These are phyloP conservation scores for Quiscalus mexicanus DNA, from an alignment of 2,113 vertebrate genomes.

Conservation along the genomic window DNA sequence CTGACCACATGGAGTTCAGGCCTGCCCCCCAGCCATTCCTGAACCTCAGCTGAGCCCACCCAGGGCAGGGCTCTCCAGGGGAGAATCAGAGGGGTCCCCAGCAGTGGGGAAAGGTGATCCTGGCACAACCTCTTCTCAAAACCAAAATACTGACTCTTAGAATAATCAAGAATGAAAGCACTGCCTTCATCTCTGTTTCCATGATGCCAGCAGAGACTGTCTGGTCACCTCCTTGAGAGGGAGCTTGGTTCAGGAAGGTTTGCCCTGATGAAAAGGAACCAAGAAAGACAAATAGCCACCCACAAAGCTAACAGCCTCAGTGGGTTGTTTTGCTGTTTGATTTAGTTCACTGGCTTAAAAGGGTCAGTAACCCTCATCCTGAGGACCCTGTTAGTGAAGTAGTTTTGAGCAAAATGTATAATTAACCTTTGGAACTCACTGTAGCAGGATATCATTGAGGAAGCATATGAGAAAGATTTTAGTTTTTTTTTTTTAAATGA, in stretches of 20 bases:
- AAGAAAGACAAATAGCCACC: neutral
- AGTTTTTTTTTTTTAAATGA: neutral
- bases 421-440: slow-evolving; percentile 50
- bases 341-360: slow-evolving; percentile 48
- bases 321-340: slow-evolving; percentile 26
- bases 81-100: neutral
- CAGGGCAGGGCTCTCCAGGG: neutral
- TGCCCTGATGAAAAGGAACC: neutral
- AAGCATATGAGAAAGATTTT: neutral
- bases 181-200: neutral
- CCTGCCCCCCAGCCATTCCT: neutral
- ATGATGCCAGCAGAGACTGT: neutral
- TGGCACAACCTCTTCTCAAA: neutral
- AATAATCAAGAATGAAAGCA: neutral
- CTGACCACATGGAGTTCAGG: neutral
- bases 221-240: neutral
- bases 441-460: slow-evolving; percentile 45
- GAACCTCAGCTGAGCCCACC: neutral
- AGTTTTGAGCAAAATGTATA: slow-evolving; percentile 27
- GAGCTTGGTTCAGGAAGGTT: neutral
- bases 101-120: neutral
- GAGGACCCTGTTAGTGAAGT: slow-evolving; percentile 20
- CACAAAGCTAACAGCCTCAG: neutral
- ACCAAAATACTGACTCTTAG: neutral
- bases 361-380: slow-evolving; percentile 6